Evolutionary conservation across 1,140 invertebrate species (phyloP), one percentile per base, ranked within the genome.

Genomic region (Stratiolaelaps scimitus): DNA sequence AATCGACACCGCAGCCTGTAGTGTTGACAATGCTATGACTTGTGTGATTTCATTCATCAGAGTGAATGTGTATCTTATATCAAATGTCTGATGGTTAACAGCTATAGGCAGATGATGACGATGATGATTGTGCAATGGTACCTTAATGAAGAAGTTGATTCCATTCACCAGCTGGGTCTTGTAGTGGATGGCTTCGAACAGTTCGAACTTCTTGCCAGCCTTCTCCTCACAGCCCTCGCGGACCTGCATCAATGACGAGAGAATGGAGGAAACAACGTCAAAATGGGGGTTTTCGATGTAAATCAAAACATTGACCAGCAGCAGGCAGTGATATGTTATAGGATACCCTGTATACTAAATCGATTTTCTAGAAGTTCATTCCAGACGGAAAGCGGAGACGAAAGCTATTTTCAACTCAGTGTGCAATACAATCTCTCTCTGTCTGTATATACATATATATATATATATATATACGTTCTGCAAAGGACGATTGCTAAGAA

Each of bases 71-170:
- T n/a, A n/a, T n/a, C n/a, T n/a, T n/a, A n/a, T n/a, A n/a, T n/a
- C n/a, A n/a, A n/a, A n/a, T n/a, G n/a, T n/a, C n/a, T n/a, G n/a
- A n/a, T n/a, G n/a, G n/a, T n/a, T n/a, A n/a, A n/a, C n/a, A n/a
- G n/a, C n/a, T n/a, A n/a, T n/a, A n/a, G n/a, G n/a, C n/a, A n/a
- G n/a, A n/a, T n/a, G n/a, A n/a, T n/a, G n/a, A n/a, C n/a, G n/a
- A n/a, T n/a, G n/a, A 40, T 40, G 10, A 40, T 40, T 40, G 34
- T 6, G 10, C 10, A 40, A 40, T 40, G 10, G 34, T 68, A 71
- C 70, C 64, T 71, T 71, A n/a, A 71, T 71, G n/a, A 71, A 71
- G 64, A 71, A 71, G 64, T 71, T 71, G 4, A 70, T 67, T 20
- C 70, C 70, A 71, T 71, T 71, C 1, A 71, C 70, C 23, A 71